Percentiles rank a stretch among this genome's conserved stretches.
phyloP scores from a whole-genome alignment of 2,797 vertebrate genomes.

The Vultur gryphus region DNA sequence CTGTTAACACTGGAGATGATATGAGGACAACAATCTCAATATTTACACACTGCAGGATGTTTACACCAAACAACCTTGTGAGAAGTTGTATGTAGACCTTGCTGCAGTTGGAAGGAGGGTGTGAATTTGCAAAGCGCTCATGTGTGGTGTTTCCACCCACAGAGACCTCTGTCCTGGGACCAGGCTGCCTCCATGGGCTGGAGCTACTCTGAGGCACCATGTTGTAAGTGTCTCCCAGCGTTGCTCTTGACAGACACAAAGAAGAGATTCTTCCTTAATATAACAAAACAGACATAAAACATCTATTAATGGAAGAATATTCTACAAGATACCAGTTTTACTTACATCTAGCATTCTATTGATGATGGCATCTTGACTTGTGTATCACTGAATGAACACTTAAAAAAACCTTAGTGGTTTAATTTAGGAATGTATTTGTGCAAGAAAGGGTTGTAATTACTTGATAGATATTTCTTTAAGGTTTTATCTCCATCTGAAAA shows the following conservation, averaged over 20 bases:
- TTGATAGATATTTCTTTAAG: neutral
- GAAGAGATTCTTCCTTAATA: neutral
- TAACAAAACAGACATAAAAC: neutral
- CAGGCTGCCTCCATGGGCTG: neutral
- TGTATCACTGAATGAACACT: neutral
- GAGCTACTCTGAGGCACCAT: neutral
- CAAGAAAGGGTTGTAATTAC: neutral
- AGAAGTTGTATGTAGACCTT: neutral
- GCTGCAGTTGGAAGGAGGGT: neutral
- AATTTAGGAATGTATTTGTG: neutral
- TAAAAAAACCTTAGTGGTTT: neutral
- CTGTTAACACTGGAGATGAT: neutral
- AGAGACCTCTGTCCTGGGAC: neutral
- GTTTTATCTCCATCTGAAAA: constrained; percentile 35
- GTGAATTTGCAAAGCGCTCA: neutral
- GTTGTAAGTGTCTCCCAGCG: neutral
- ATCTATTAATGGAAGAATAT: neutral
- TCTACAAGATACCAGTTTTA: neutral
- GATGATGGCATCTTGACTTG: neutral
- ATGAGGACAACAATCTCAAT: neutral
- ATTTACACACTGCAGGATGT: neutral
- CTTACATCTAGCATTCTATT: neutral
- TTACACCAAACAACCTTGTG: neutral
- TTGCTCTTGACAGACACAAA: neutral
- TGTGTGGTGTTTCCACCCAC: rapidly evolving